These are phyloP conservation scores for Aphaenogaster rudis DNA, from an alignment of 1,140 invertebrate genomes.

Conservation along the genomic window DNA sequence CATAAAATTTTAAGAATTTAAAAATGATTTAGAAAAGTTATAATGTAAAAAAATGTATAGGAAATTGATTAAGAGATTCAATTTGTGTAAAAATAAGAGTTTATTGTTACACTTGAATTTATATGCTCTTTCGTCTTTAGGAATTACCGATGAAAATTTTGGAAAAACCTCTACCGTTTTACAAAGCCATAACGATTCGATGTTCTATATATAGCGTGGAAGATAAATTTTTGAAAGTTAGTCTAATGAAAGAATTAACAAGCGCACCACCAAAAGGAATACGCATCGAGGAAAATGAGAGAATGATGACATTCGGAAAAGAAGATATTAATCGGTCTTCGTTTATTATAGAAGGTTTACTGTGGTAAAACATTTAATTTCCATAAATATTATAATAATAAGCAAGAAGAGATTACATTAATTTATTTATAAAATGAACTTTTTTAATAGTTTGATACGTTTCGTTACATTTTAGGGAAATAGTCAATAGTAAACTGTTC, in stretches of 20 bases:
- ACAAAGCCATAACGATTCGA: slow-evolving; percentile 72
- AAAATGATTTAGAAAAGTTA: slow-evolving; percentile 19
- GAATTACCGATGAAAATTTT: slow-evolving; percentile 64
- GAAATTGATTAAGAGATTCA: background rate
- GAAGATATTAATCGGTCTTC: slow-evolving; percentile 52
- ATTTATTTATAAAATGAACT: slow-evolving; percentile 6
- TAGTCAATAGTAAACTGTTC: slow-evolving; percentile 75
- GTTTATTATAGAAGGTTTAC: slow-evolving; percentile 77
- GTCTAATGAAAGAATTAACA: slow-evolving; percentile 71
- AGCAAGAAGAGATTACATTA: background rate
- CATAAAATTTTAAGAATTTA: slow-evolving; percentile 11
- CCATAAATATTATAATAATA: slow-evolving; percentile 43
- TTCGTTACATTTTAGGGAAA: slow-evolving; percentile 76
- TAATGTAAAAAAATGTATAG: background rate
- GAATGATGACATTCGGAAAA: background rate
- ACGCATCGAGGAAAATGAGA: slow-evolving; percentile 33
- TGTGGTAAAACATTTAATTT: slow-evolving; percentile 74
- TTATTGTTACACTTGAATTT: slow-evolving; percentile 22
- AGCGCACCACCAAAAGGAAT: slow-evolving; percentile 60
- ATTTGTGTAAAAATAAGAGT: slow-evolving; percentile 4
- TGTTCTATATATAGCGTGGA: slow-evolving; percentile 65
- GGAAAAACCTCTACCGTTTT: slow-evolving; percentile 71
- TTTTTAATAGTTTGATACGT: slow-evolving; percentile 12
- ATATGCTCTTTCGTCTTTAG: slow-evolving; percentile 35
- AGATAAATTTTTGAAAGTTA: slow-evolving; percentile 62